Base-by-base conservation (phyloP, 2,797 vertebrate species). In the Holocentrus rufus region DNA sequence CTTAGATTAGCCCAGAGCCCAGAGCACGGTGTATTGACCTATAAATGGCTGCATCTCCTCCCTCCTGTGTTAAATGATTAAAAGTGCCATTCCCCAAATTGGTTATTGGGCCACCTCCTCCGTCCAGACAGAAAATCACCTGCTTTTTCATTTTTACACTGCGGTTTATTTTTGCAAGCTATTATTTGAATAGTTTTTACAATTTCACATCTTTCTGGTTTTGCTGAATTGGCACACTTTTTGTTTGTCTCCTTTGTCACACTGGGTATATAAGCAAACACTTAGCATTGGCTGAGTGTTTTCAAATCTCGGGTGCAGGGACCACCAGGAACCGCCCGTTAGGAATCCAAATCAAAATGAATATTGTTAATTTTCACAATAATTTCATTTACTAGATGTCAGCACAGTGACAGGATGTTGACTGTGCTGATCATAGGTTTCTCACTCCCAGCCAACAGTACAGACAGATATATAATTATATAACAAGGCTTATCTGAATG, bases 401-500 rank as follows among this genome's bases (percentile, higher is more conserved):
- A 17, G 13, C 42, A 65, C 25, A 14, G 4, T 31, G 30, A 59
- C 67, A 36, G 44, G 68, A 4, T 4, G 44, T 13, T 46, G 56
- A 47, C 34, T 55, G 50, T 66, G 20, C 27, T 56, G 6, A 46
- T 47, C 60, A n/a, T 17, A 69, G 14, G 14, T 46, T 63, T 57
- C 34, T 34, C 50, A 11, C 31, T 53, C 18, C 9, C 20, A 17
- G 1, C 25, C 54, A 49, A 34, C 27, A 64, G 44, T 46, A 46
- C 6, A 46, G 14, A 42, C 39, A 42, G n/a, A 75, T 75, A 27
- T 58, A 59, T 77, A 31, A 69, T 66, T 67, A 25, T 7, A 27
- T 64, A 13, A 60, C 44, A 65, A 23, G n/a, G 59, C 8, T 9
- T 42, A 42, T 49, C 2, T 30, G 61, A 52, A 30, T 65, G 31